Conservation (phyloP, 2,113 vertebrate species). For the Myotis lucifugus region DNA sequence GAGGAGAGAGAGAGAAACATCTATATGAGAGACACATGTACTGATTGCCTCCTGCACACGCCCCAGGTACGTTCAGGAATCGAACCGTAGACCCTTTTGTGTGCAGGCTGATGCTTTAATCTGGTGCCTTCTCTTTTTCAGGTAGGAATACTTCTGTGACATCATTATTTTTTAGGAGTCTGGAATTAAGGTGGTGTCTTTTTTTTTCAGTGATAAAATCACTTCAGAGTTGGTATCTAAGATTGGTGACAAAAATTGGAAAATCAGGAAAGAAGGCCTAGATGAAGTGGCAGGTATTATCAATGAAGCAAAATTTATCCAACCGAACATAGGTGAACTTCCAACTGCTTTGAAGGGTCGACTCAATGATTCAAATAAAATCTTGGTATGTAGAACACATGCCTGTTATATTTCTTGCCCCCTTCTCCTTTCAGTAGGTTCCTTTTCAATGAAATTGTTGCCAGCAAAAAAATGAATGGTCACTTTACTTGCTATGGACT, state of each 20-base stretch:
- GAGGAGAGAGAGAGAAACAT: too few species aligned
- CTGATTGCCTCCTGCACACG: too few species aligned
- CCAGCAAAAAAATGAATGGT: background rate
- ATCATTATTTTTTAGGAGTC: conserved; percentile 29
- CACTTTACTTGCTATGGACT: conserved; percentile 45
- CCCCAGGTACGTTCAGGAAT: too few species aligned
- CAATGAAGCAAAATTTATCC: conserved; percentile 97
- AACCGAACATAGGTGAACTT: conserved; percentile 95
- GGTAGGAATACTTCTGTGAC: background rate
- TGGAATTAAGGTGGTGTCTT: conserved; percentile 49
- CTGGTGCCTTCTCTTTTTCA: background rate
- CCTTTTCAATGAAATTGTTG: conserved; percentile 3
- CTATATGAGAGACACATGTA: too few species aligned
- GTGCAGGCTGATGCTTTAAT: background rate
- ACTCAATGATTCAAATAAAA: conserved; percentile 97
- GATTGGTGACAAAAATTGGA: conserved; percentile 98
- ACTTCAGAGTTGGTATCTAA: conserved; percentile 94
- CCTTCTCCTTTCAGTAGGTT: background rate
- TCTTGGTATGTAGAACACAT: conserved; percentile 88
- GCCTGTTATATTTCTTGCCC: background rate
- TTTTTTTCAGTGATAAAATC: conserved; percentile 92
- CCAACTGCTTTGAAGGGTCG: conserved; percentile 92
- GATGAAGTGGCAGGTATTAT: conserved; percentile 94
- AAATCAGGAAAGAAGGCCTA: conserved; percentile 97
- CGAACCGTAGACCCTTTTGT: too few species aligned